Base-by-base conservation (phyloP, 2,797 vertebrate genomes). In the Pygocentrus nattereri region DNA sequence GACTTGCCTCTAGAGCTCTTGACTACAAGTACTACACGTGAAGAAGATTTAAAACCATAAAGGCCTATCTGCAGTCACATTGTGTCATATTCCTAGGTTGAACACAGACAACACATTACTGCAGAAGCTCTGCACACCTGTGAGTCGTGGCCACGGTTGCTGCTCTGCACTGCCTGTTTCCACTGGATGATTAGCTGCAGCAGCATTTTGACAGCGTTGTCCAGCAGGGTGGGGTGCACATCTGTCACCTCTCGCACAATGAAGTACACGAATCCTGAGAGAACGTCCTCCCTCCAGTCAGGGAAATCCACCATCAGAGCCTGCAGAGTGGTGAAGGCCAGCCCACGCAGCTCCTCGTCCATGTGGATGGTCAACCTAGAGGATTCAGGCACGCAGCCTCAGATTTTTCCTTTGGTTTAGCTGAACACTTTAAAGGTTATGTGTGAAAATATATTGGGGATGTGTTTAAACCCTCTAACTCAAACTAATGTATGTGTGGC, bases 321-420 rank as follows among this genome's bases (percentile, higher is more conserved):
- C 92, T 99, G 97, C 83, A 99, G 96, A n/a, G 98, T 98, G 78
- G 98, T 98, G 90, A 99, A 99, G 85, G 98, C 98, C 87, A 98
- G 95, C 73, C 97, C 96, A 61, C 98, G 97, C 62, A 99, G 94
- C 90, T 99, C 98, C 93, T 99, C 98, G 75, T 99, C 98, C 98
- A 99, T 99, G 87, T 99, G 98, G 92, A 99, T 95, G 71, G 98
- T 99, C 88, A 99, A 90, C 92, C 98, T 99, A 76, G 18, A 70
- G 1, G 41, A 65, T 52, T 23, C 13, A 41, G 27, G 16, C 38
- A 47, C 5, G 74, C 25, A 72, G 31, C n/a, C 8, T 56, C 50
- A 73, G 19, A 27, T 12, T 25, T 59, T 27, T 54, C 52, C 21
- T 21, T 19, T 0, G 52, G 10, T 44, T 44, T 23, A 59, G 23